Evolutionary conservation across 2,888 invertebrate species (phyloP), one percentile per base, ranked within the genome.

Genomic region (Biston stratarius): DNA sequence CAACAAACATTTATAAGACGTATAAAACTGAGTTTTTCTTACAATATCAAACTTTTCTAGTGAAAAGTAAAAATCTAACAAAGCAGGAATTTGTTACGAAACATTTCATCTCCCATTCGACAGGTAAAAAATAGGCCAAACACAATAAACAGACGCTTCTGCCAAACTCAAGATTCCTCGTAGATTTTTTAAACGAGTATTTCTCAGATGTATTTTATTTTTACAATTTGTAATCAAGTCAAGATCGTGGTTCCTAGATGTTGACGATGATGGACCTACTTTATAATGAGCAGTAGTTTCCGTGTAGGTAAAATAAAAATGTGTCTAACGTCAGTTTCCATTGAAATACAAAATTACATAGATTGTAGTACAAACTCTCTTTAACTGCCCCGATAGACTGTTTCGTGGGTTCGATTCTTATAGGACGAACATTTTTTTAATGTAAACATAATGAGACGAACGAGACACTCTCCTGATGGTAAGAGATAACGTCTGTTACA

Each of bases 121-220:
- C 42, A 42, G 42, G 9, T 42, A 6, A 24, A 33, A 64, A 58
- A 58, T 52, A 36, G 58, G 52, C 38, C 38, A 38, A n/a, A 34
- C 14, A 45, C 42, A 62, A 56, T 53, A 64, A 59, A 64, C 59
- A 64, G 53, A 40, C 14, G 53, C 44, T 64, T 53, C 36, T 55
- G 53, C 48, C 48, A 42, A 64, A 55, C 51, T 45, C 44, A n/a
- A 56, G 47, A 48, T 48, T 56, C 55, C 53, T 36, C 33, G 40
- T 48, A 14, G 12, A 44, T 42, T 33, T 6, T 24, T 45, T 5
- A 53, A 47, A 47, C 60, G 40, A 40, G 33, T 56, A 44, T 33
- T 62, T 58, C 51, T 52, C 44, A 63, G 63, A 44, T 44, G 38
- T 9, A 8, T 40, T 53, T 38, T 53, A 11, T 55, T 36, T 44